Evolutionary conservation across 2,113 vertebrate species (phyloP).

Genomic region (Gymnobelideus leadbeateri): DNA sequence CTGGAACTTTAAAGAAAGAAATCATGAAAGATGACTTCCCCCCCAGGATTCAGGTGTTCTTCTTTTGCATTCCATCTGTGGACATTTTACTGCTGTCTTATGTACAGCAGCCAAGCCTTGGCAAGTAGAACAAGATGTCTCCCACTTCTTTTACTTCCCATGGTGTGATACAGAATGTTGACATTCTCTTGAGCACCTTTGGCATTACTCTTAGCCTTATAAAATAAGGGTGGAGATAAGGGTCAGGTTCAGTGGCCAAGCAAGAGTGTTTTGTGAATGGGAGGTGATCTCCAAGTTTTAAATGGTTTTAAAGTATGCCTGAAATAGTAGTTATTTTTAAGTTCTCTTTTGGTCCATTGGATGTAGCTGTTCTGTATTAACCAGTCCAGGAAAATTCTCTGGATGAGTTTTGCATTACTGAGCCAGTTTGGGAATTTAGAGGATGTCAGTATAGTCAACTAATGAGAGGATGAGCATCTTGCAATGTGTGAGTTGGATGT

Average conservation of each 20-base stretch:
- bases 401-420: neutral
- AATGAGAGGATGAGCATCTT: conserved; percentile 34
- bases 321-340: neutral
- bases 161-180: conserved; percentile 17
- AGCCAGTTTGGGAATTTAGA: conserved; percentile 37
- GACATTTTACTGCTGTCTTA: conserved; percentile 36
- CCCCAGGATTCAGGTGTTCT: conserved; percentile 63
- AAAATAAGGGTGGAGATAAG: neutral
- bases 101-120: conserved; percentile 40
- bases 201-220: conserved; percentile 7
- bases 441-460: conserved; percentile 46
- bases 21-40: conserved; percentile 59
- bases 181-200: conserved; percentile 30
- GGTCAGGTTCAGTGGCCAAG: neutral
- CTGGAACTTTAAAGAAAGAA: conserved; percentile 65
- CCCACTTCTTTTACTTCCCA: conserved; percentile 34
- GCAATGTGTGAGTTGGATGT: conserved; percentile 19
- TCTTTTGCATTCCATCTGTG: conserved; percentile 15
- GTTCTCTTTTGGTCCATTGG: conserved; percentile 33
- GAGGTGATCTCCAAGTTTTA: neutral
- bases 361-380: neutral
- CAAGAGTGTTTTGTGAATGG: neutral
- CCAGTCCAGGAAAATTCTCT: neutral
- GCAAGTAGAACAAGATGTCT: conserved; percentile 47
- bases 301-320: neutral